A percentile compares a stretch with the other conserved stretches of the same genome.
Conservation (phyloP, 2,797 vertebrate genomes). For the Babyrousa celebensis region DNA sequence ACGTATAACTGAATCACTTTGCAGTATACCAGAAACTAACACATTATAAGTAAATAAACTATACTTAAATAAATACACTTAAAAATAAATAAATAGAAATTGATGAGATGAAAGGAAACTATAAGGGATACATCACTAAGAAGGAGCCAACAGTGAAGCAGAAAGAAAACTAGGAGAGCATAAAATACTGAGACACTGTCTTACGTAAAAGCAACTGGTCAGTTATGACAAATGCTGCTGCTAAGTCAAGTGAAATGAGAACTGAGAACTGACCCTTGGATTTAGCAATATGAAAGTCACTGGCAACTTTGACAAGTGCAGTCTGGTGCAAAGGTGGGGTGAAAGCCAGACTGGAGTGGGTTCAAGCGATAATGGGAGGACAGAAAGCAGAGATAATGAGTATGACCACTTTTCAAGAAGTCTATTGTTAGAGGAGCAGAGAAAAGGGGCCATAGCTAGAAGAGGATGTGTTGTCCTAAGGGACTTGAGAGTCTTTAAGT, state of each 20-base stretch:
- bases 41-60: no score
- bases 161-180: not conserved
- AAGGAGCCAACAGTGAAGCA: not conserved
- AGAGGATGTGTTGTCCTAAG: not conserved
- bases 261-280: not conserved
- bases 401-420: not conserved
- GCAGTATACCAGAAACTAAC: not conserved
- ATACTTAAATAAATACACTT: no score
- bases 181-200: not conserved
- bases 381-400: not conserved
- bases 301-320: not conserved
- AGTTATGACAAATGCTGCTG: not conserved
- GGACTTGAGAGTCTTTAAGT: not conserved
- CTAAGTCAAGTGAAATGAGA: not conserved
- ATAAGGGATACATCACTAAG: not conserved
- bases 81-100: not conserved
- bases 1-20: not conserved
- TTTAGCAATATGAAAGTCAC: not conserved
- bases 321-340: not conserved
- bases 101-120: not conserved
- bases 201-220: conserved; percentile 2
- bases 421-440: not conserved
- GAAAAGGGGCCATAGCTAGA: not conserved
- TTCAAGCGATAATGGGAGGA: not conserved
- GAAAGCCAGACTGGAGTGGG: not conserved